Base-by-base conservation (phyloP, 2,888 invertebrate species). In the Cenopis cana region DNA sequence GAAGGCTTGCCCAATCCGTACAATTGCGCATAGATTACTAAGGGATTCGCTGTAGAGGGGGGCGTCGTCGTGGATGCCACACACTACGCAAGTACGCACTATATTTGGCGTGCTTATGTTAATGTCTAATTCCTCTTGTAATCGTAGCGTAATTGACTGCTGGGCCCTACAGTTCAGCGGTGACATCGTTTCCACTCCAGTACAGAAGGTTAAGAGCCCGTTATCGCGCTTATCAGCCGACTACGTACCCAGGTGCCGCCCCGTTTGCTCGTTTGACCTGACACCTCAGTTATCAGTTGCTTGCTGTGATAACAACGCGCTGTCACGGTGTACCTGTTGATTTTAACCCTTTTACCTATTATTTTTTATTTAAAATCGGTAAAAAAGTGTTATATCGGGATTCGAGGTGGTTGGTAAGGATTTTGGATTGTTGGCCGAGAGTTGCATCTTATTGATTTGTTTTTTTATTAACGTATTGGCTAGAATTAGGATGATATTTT, bases 181-280 rank as follows among this genome's bases (percentile, higher is more conserved):
- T 85, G 85, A 83, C 86, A 84, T 80, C 81, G 82, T 84, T 85
- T 81, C 81, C 78, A 82, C 77, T 79, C 77, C 79, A 84, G 86
- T 85, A 81, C 80, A 80, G 89, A 92, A 93, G 93, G 93, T 93
- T 93, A 93, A 93, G 92, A 93, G 93, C 91, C 93, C 87, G 87
- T 89, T 93, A 93, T 93, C 93, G 54, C 74, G 78, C 81, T 92
- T 92, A 92, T 92, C 92, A 91, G 85, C 79, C 70, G 62, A 79
- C 54, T 80, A 81, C 85, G 83, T 88, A 87, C 87, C 88, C 88
- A 85, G 83, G 84, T 85, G 82, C 86, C 91, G 90, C 89, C 90
- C 91, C 90, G 88, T 90, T 91, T 93, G 93, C 87, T 90, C 92
- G 89, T 93, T 93, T 93, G 93, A 93, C 93, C 93, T 93, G 93